Base-by-base conservation (phyloP, 2,888 invertebrate species). In the Morpho helenor region DNA sequence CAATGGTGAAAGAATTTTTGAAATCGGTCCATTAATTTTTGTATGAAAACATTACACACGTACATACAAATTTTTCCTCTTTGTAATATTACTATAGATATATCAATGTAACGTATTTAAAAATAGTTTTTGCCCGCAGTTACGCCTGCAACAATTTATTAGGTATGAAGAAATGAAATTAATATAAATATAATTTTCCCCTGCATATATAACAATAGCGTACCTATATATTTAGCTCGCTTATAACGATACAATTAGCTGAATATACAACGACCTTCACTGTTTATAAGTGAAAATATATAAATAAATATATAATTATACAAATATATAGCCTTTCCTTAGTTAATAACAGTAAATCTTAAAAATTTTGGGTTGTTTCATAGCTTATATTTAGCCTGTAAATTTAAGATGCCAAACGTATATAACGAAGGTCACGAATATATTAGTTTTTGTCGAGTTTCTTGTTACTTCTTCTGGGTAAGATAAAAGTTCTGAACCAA, bases 71-170 rank as follows among this genome's bases (percentile, higher is more conserved):
- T 16, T 16, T 16, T 16, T 16, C 16, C 16, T 16, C 16, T 16
- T 16, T 16, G 2, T 16, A 16, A 16, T 16, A 16, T 16, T 16
- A 16, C 16, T 16, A 16, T 16, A 31, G 5, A 31, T 31, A 31
- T 31, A 5, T 31, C 31, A 3, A 40, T 8, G 31, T 46, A 47
- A 53, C 53, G 9, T 53, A 48, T 55, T 55, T 55, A 55, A 49
- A 55, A 49, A n/a, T 55, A 55, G 55, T 55, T 55, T 55, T 55
- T 55, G 49, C 55, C 55, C 55, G 55, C 55, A 55, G 55, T 55
- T 49, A 49, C 49, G 55, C 55, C 55, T 55, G 49, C 55, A 55
- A 55, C 55, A 55, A 49, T 49, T 55, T 39, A 55, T 55, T 55
- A 55, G 55, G 55, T 55, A 55, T 55, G 55, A 43, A 49, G 55